Percentiles rank a stretch among this genome's conserved stretches.
These are phyloP conservation scores for Formica selysi DNA, from an alignment of 1,140 invertebrate species.

Conservation along the genomic window DNA sequence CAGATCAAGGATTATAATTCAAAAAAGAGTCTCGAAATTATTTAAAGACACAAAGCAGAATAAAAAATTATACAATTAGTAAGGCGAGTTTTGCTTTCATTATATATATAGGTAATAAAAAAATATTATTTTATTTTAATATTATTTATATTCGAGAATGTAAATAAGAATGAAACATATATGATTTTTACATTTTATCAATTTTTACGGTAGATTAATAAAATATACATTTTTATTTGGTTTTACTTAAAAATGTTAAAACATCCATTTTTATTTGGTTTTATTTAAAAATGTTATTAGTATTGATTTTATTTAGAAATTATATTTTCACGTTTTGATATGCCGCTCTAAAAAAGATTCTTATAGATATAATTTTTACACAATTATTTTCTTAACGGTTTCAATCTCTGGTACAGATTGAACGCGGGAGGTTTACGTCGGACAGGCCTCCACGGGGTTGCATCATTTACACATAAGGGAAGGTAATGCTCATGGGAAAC, in stretches of 20 bases:
- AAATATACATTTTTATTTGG: neutral
- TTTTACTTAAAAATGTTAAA: neutral
- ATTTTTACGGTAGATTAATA: neutral
- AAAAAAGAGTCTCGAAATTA: constrained; percentile 2
- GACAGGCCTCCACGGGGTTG: constrained; percentile 35
- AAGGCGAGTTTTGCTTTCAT: neutral
- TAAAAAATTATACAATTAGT: neutral
- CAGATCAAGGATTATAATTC: neutral
- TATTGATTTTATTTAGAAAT: constrained; percentile 20
- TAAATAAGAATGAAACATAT: neutral
- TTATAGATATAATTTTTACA: constrained; percentile 26
- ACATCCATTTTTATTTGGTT: neutral
- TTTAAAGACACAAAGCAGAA: neutral
- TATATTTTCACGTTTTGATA: neutral
- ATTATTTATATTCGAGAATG: neutral
- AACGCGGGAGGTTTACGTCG: constrained; percentile 25
- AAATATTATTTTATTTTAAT: neutral
- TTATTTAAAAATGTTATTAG: neutral
- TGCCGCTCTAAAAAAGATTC: neutral
- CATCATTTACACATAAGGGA: constrained; percentile 81
- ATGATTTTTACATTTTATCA: constrained; percentile 1
- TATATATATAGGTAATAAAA: neutral
- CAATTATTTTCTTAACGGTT: constrained; percentile 40
- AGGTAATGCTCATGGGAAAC: constrained; percentile 76
- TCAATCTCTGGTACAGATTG: constrained; percentile 46